Percentiles rank a stretch among this genome's conserved stretches.
Evolutionary conservation across 2,888 invertebrate genomes (phyloP).

Genomic region (Emesis furor): DNA sequence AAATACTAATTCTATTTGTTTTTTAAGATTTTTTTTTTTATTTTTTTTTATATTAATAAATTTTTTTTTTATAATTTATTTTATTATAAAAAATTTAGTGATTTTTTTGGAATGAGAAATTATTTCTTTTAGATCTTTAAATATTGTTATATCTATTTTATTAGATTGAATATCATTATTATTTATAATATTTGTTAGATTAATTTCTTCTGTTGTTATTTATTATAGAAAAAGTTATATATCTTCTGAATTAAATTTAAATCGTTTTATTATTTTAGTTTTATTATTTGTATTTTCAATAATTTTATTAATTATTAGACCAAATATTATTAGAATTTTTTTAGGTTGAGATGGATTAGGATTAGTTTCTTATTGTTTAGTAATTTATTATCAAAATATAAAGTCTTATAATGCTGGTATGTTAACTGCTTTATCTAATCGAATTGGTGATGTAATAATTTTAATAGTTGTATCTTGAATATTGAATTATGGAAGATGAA

Average conservation of each 20-base stretch:
- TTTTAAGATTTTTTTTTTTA: constrained; percentile 86
- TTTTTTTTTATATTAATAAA: constrained; percentile 86
- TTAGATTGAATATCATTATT: constrained; percentile 93
- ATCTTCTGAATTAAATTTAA: constrained; percentile 70
- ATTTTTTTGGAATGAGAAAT: constrained; percentile 91
- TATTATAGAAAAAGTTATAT: constrained; percentile 94
- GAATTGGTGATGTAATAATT: constrained; percentile 94
- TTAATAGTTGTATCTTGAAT: constrained; percentile 92
- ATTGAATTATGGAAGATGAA: constrained; percentile 79
- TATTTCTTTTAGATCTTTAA: background rate
- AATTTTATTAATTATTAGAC: background rate
- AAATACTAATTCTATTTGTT: background rate
- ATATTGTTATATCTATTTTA: constrained; percentile 88
- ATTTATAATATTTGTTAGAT: constrained; percentile 93
- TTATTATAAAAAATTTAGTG: constrained; percentile 86
- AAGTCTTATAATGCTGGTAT: constrained; percentile 94
- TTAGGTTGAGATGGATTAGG: constrained; percentile 95
- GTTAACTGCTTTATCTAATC: constrained; percentile 89
- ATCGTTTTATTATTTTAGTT: constrained; percentile 1
- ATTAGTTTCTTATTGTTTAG: constrained; percentile 93
- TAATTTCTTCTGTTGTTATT: constrained; percentile 94
- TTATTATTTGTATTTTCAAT: background rate
- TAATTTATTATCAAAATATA: constrained; percentile 88
- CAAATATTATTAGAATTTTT: background rate
- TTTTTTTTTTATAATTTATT: constrained; percentile 86